Percentiles rank a stretch among this genome's conserved stretches.
These are phyloP conservation scores for Argopecten irradians DNA, from an alignment of 1,140 invertebrate species.

Conservation along the genomic window DNA sequence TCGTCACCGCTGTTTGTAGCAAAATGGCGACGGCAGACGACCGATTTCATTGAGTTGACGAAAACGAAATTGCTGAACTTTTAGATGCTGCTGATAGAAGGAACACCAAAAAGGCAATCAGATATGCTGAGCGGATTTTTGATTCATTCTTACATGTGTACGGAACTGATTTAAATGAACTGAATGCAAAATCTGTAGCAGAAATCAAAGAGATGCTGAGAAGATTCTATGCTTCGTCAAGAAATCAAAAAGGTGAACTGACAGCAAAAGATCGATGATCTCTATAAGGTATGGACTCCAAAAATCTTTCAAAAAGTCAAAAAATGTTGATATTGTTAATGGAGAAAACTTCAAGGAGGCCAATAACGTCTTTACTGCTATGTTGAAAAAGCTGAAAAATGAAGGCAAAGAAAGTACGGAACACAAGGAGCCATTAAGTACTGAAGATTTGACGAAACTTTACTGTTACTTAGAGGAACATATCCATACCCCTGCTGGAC, in stretches of 20 bases:
- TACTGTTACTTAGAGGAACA: too few relatives aligned
- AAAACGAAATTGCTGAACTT: too few relatives aligned
- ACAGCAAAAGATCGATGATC: neutral
- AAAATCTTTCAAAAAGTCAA: neutral
- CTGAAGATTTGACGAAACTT: too few relatives aligned
- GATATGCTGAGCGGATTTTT: neutral
- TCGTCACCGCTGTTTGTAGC: too few relatives aligned
- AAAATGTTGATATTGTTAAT: neutral
- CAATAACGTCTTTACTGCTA: too few relatives aligned
- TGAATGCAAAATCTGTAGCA: neutral
- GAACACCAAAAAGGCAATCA: neutral
- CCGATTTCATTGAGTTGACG: too few relatives aligned
- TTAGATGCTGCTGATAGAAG: neutral
- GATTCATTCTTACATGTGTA: neutral
- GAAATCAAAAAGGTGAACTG: neutral
- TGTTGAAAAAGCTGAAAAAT: too few relatives aligned
- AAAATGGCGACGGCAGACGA: too few relatives aligned
- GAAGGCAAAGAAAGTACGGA: too few relatives aligned
- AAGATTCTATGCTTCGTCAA: neutral
- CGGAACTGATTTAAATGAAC: neutral
- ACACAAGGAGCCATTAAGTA: too few relatives aligned
- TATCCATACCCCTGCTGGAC: too few relatives aligned
- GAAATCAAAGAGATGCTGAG: neutral
- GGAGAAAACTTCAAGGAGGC: too few relatives aligned
- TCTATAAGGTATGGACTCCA: neutral